Conservation (phyloP, 2,113 vertebrate species). For the Prochilodus magdalenae region DNA sequence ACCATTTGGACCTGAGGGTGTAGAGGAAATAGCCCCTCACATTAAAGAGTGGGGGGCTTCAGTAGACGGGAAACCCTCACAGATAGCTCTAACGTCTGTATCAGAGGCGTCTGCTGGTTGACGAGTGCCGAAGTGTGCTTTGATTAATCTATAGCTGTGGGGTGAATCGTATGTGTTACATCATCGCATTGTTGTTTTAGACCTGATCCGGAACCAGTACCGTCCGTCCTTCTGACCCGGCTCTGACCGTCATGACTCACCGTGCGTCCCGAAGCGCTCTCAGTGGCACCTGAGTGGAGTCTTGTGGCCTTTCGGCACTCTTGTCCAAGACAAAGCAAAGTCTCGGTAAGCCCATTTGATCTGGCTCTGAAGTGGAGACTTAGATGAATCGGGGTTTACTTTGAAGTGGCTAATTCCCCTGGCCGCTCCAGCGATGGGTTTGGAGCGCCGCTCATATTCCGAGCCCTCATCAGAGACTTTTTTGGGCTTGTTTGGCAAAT, state of each 20-base stretch:
- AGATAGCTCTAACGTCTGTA: no score
- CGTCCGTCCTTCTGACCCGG: background rate
- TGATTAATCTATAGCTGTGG: no score
- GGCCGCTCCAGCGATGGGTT: constrained; percentile 3
- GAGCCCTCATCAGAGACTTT: constrained; percentile 16
- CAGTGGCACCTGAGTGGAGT: background rate
- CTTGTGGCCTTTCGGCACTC: background rate
- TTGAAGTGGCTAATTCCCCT: constrained; percentile 28
- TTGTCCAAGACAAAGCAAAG: background rate
- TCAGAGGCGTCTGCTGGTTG: no score
- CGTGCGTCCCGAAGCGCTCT: background rate
- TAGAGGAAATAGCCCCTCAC: no score
- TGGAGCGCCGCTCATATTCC: background rate
- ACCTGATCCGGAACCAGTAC: background rate
- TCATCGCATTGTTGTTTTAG: no score
- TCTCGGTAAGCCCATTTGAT: constrained; percentile 12
- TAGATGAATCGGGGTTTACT: constrained; percentile 16
- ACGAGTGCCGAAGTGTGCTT: no score
- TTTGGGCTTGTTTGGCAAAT: constrained; percentile 26
- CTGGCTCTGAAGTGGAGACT: constrained; percentile 1
- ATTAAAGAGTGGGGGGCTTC: no score
- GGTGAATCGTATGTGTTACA: no score
- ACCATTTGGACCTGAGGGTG: no score
- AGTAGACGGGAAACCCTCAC: no score
- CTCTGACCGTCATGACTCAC: background rate